A percentile compares a stretch with the other conserved stretches of the same genome.
Conservation (phyloP, 37 sponge, comb jelly and placozoan genomes). For the Agelas oroides region DNA sequence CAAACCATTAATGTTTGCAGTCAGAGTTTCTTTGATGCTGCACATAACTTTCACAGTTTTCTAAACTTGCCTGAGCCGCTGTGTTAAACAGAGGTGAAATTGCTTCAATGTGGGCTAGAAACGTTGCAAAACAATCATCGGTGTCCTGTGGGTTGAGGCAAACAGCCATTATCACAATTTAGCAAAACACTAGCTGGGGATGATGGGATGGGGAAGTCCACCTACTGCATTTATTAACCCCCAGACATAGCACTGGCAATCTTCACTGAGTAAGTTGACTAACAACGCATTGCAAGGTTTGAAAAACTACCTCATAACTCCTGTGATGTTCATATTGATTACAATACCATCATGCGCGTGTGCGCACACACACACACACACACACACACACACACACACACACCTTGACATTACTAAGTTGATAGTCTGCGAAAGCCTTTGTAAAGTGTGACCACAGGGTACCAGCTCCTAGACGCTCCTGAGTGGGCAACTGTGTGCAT, state of each 20-base stretch:
- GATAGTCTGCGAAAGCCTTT: constrained; percentile 18
- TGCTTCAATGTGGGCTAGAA: constrained; percentile 25
- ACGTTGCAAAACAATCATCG: constrained; percentile 42
- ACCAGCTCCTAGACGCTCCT: constrained; percentile 15
- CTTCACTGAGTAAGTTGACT: too few relatives aligned
- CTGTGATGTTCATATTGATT: too few relatives aligned
- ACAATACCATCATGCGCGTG: constrained; percentile 1
- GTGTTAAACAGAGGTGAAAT: constrained; percentile 10
- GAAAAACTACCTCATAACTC: too few relatives aligned
- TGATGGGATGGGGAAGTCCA: too few relatives aligned
- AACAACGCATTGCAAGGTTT: too few relatives aligned
- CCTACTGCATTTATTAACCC: too few relatives aligned
- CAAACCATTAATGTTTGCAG: too few relatives aligned
- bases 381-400: neutral
- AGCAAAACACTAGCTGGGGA: too few relatives aligned
- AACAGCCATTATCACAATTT: neutral
- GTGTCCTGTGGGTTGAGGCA: constrained; percentile 16
- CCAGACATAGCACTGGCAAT: too few relatives aligned
- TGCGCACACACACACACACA: neutral
- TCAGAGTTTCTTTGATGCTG: too few relatives aligned
- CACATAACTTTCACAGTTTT: neutral
- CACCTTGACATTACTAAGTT: constrained; percentile 22
- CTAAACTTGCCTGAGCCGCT: constrained; percentile 17
- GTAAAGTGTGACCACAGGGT: constrained; percentile 38
- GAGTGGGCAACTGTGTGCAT: constrained; percentile 5